Evolutionary conservation across 2,888 invertebrate species (phyloP).

Genomic region (Apoderus coryli): DNA sequence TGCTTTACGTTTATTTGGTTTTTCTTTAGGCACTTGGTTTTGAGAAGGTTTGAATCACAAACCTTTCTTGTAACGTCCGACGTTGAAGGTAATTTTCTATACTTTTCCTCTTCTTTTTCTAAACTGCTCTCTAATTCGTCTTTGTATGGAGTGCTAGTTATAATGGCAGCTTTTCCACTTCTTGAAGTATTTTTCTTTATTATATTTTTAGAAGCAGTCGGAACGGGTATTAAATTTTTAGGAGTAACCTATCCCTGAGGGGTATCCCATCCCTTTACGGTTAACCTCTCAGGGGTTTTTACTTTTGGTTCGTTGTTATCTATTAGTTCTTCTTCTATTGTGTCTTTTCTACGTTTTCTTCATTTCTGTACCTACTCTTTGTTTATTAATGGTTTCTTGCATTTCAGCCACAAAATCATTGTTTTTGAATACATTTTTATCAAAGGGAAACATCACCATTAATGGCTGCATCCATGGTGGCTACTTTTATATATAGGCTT

Average conservation of each 20-base stretch:
- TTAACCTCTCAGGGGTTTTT: background rate
- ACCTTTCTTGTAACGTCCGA: constrained; percentile 5
- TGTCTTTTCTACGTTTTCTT: too few relatives aligned
- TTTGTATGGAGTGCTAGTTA: constrained; percentile 2
- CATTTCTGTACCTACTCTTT: background rate
- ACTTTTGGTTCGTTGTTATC: background rate
- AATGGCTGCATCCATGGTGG: too few relatives aligned
- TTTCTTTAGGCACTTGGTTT: constrained; percentile 2
- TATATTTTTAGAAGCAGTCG: background rate
- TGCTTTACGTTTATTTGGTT: constrained; percentile 1
- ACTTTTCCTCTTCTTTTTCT: too few relatives aligned
- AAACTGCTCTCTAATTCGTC: background rate
- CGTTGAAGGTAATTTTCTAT: constrained; percentile 3
- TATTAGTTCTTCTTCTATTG: background rate
- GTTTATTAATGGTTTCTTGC: background rate
- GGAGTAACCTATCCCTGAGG: background rate
- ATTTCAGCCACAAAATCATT: constrained; percentile 1
- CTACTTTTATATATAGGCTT: too few relatives aligned
- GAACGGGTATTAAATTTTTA: background rate
- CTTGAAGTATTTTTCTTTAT: background rate
- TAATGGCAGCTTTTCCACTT: constrained; percentile 1
- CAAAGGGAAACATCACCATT: too few relatives aligned
- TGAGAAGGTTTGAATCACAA: constrained; percentile 2
- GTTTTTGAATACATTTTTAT: background rate
- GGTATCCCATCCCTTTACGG: background rate